Evolutionary conservation across 2,113 vertebrate species (phyloP).

Genomic region (Phyllopteryx taeniolatus): DNA sequence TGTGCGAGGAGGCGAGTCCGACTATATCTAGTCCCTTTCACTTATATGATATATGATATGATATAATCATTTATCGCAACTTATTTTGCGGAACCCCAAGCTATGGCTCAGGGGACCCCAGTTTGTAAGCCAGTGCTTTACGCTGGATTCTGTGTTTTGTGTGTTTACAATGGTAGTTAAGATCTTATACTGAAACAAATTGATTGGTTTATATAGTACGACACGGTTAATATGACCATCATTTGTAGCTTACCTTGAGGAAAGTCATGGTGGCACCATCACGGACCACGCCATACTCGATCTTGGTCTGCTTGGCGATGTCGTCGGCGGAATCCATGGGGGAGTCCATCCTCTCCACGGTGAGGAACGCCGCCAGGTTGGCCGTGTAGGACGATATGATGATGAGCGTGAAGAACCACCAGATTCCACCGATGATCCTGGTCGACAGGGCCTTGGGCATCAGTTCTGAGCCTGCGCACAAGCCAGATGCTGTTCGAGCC

Average conservation of each 20-base stretch:
- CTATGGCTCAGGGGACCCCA: too few species aligned
- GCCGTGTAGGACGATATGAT: slow-evolving; percentile 99
- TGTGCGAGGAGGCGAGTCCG: too few species aligned
- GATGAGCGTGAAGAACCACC: slow-evolving; percentile 99
- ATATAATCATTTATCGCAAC: too few species aligned
- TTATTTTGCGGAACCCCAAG: too few species aligned
- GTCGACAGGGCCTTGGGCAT: slow-evolving; percentile 99
- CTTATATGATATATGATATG: too few species aligned
- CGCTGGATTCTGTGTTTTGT: too few species aligned
- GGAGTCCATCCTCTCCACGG: slow-evolving; percentile 95
- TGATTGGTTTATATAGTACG: too few species aligned
- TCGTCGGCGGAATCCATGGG: slow-evolving; percentile 95
- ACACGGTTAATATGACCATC: background rate
- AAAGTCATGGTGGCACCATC: slow-evolving; percentile 97
- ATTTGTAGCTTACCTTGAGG: slow-evolving; percentile 84
- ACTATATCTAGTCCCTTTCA: too few species aligned
- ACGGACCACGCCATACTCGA: slow-evolving; percentile 93
- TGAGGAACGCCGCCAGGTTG: slow-evolving; percentile 95
- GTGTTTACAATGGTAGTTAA: too few species aligned
- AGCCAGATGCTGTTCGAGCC: background rate
- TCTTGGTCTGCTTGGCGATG: slow-evolving; percentile 97
- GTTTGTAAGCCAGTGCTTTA: too few species aligned
- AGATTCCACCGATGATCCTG: slow-evolving; percentile 97
- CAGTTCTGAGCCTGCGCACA: slow-evolving; percentile 86
- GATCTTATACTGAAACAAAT: too few species aligned